These are phyloP conservation scores for Orchesella flavescens DNA, from an alignment of 2,888 invertebrate species.

Conservation along the genomic window DNA sequence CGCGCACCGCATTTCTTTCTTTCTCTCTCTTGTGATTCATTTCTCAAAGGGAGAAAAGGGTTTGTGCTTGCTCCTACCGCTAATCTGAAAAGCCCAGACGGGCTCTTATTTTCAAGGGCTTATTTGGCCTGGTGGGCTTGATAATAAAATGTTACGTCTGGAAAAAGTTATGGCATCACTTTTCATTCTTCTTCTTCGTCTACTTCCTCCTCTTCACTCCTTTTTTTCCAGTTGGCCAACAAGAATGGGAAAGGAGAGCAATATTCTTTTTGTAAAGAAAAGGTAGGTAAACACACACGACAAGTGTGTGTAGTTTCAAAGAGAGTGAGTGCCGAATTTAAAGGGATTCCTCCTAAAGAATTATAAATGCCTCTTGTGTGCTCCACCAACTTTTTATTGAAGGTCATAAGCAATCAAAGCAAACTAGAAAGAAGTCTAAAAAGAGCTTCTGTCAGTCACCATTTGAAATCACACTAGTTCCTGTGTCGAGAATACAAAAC, in stretches of 20 bases:
- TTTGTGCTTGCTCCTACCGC: conserved; percentile 41
- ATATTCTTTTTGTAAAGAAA: background rate
- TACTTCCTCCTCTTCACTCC: background rate
- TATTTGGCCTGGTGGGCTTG: conserved; percentile 44
- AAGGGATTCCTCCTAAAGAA: background rate
- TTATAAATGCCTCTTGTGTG: background rate
- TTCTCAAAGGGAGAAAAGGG: conserved; percentile 46
- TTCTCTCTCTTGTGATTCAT: conserved; percentile 25
- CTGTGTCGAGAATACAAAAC: too few relatives aligned
- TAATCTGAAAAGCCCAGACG: conserved; percentile 61
- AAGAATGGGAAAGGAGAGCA: conserved; percentile 10
- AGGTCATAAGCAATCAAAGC: conserved; percentile 26
- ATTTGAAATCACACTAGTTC: too few relatives aligned
- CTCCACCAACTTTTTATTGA: conserved; percentile 12
- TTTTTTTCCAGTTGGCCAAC: background rate
- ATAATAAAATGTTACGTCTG: conserved; percentile 57
- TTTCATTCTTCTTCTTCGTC: conserved; percentile 48
- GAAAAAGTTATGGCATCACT: conserved; percentile 63
- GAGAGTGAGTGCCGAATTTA: too few relatives aligned
- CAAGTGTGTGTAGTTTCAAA: too few relatives aligned
- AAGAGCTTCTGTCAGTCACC: too few relatives aligned
- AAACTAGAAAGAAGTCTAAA: background rate
- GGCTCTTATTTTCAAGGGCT: conserved; percentile 55
- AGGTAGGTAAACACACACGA: background rate
- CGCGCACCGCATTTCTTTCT: background rate